phyloP scores from a whole-genome alignment of 1,140 invertebrate species.

The Apis cerana region DNA sequence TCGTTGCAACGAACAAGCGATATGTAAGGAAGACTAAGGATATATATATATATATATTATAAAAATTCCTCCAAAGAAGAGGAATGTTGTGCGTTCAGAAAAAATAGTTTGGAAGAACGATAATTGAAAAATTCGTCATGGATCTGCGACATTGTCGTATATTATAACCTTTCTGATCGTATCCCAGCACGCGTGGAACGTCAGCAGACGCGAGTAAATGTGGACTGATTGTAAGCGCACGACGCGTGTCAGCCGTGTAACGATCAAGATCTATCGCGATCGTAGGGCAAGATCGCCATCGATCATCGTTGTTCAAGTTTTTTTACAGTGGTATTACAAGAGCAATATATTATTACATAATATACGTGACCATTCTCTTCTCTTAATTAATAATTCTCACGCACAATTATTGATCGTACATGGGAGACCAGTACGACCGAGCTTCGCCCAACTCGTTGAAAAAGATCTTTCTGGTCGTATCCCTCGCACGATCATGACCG shows the following conservation, averaged over 20 bases:
- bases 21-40: slow-evolving; percentile 5
- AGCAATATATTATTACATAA: slow-evolving; percentile 21
- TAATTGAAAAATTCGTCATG: neutral
- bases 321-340: slow-evolving; percentile 42
- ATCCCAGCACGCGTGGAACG: slow-evolving; percentile 50
- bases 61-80: neutral
- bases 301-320: slow-evolving; percentile 54
- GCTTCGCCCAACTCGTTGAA: too few relatives aligned
- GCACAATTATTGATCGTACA: slow-evolving; percentile 21
- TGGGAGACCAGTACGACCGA: slow-evolving; percentile 22
- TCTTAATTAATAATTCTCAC: neutral
- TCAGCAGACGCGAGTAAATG: slow-evolving; percentile 47
- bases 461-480: slow-evolving; percentile 13
- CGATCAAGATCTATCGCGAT: slow-evolving; percentile 51
- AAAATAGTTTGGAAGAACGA: neutral
- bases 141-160: neutral
- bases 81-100: neutral
- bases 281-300: slow-evolving; percentile 35
- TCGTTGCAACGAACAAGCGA: neutral
- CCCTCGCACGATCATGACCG: slow-evolving; percentile 31
- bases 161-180: slow-evolving; percentile 25
- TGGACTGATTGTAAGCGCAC: slow-evolving; percentile 45
- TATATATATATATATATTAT: neutral
- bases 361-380: neutral
- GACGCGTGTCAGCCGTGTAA: slow-evolving; percentile 47